Conservation (phyloP, 1,140 invertebrate genomes). For the Anoplolepis gracilipes region DNA sequence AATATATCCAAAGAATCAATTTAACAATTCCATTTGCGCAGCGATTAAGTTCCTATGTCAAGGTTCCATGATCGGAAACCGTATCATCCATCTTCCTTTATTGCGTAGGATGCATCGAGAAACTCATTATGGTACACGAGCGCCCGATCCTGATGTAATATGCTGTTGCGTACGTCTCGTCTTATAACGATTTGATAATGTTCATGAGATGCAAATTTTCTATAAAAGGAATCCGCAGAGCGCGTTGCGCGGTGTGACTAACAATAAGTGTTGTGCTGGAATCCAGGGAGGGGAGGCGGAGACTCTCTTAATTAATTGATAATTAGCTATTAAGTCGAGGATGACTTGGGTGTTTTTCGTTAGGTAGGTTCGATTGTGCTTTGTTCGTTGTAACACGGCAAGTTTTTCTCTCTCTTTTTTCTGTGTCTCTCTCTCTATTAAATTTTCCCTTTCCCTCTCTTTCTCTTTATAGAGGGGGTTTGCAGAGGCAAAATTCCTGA, state of each 20-base stretch:
- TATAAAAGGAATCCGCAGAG: conserved; percentile 38
- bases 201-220: conserved; percentile 55
- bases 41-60: conserved; percentile 57
- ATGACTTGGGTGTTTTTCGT: conserved; percentile 63
- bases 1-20: conserved; percentile 23
- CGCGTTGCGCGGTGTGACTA: not conserved
- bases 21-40: conserved; percentile 59
- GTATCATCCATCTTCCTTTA: conserved; percentile 62
- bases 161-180: conserved; percentile 45
- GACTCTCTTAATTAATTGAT: conserved; percentile 69
- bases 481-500: conserved; percentile 54
- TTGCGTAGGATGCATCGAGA: conserved; percentile 66
- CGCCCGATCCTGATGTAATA: conserved; percentile 29
- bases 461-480: conserved; percentile 65
- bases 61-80: conserved; percentile 31
- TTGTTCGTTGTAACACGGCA: conserved; percentile 10
- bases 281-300: not conserved
- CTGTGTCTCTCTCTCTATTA: not conserved
- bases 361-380: conserved; percentile 44
- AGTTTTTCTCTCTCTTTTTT: not conserved
- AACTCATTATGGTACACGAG: conserved; percentile 60
- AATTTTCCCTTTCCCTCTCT: conserved; percentile 1
- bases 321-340: conserved; percentile 72
- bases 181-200: conserved; percentile 59
- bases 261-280: conserved; percentile 45